phyloP scores from a whole-genome alignment of 2,113 vertebrate species.

The Nanorana parkeri region DNA sequence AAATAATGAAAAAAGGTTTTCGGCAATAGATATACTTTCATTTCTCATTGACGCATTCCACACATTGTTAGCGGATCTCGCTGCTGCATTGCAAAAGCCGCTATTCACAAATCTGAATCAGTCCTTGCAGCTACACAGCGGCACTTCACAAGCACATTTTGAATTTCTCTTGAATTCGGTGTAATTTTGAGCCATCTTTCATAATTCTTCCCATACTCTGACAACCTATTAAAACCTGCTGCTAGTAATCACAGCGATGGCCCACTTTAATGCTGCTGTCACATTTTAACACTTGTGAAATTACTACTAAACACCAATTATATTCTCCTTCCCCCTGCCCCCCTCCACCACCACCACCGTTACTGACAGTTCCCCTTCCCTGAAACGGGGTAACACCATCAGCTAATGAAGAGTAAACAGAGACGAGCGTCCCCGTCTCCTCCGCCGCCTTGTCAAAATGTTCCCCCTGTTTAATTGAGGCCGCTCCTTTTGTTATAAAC shows the following conservation, averaged over 20 bases:
- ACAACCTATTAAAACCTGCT: neutral
- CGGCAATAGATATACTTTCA: no score
- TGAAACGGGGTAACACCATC: conserved; percentile 8
- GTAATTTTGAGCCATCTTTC: no score
- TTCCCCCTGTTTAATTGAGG: conserved; percentile 27
- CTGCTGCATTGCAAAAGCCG: no score
- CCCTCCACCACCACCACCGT: no score
- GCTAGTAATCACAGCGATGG: neutral
- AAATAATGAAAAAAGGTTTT: no score
- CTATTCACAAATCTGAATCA: no score
- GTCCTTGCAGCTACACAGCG: no score
- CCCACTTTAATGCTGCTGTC: neutral
- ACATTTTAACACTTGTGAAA: conserved; percentile 11
- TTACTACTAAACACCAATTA: conserved; percentile 19
- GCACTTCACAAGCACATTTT: no score
- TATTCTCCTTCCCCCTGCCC: neutral
- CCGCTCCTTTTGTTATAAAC: conserved; percentile 44
- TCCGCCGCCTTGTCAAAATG: conserved; percentile 10
- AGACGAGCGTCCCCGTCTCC: conserved; percentile 4
- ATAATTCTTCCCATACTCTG: no score
- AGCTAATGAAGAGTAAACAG: conserved; percentile 31
- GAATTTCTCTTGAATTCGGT: no score
- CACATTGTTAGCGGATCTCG: no score
- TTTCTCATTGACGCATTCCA: no score
- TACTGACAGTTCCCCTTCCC: neutral